A percentile compares a stretch with the other conserved stretches of the same genome.
Evolutionary conservation across 2,113 vertebrate species (phyloP).

Genomic region (Myotis brandtii): DNA sequence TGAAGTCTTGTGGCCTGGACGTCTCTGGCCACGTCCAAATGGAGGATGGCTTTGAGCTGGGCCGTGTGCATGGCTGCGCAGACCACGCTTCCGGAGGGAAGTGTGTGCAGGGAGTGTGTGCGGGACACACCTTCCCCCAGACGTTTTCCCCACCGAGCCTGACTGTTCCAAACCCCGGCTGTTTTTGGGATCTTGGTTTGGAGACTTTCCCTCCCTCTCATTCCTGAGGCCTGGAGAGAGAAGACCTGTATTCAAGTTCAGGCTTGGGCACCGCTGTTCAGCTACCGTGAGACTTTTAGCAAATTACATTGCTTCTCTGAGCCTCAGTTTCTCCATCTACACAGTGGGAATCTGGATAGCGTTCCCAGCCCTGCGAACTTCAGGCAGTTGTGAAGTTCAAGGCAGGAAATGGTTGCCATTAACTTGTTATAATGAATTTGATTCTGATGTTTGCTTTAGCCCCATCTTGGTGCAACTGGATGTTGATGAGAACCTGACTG

Average conservation of each 20-base stretch:
- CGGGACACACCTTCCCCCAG: constrained; percentile 58
- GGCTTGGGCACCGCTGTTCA: neutral
- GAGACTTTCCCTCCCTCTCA: constrained; percentile 27
- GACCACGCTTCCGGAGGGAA: constrained; percentile 70
- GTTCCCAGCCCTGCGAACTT: neutral
- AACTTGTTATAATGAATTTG: neutral
- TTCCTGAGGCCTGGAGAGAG: neutral
- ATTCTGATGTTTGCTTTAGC: neutral
- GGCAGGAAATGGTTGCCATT: neutral
- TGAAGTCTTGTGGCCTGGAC: constrained; percentile 54
- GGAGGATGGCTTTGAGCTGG: constrained; percentile 14
- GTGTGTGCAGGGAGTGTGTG: constrained; percentile 49
- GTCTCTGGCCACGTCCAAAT: neutral
- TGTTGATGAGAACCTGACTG: neutral
- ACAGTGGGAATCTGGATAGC: neutral
- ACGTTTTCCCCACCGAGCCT: constrained; percentile 53
- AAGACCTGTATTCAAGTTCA: constrained; percentile 12
- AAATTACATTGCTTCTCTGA: neutral
- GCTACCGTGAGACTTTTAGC: neutral
- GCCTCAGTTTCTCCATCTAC: neutral
- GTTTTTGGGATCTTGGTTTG: constrained; percentile 60
- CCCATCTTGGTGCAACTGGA: neutral
- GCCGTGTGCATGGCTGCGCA: neutral
- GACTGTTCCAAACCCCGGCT: constrained; percentile 46
- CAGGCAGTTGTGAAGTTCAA: neutral